Evolutionary conservation across 2,888 invertebrate genomes (phyloP), one percentile per base, ranked within the genome.

Genomic region (Ptychoptera contaminata): DNA sequence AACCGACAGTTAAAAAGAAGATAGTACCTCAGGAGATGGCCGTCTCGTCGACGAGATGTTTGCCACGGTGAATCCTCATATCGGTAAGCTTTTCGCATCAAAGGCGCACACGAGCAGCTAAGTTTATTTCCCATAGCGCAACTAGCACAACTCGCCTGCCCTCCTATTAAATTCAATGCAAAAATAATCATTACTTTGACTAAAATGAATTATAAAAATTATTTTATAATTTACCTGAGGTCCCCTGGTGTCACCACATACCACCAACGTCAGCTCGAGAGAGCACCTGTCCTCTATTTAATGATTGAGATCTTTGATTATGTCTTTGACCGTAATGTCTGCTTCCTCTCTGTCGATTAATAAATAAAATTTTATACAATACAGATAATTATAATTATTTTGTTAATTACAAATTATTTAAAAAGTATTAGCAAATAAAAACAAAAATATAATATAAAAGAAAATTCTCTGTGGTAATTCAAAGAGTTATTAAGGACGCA

Each of bases 31-130:
- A 91, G 74, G 60, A 91, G 76, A 69, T 86, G 86, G 58, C 86
- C 86, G 67, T 87, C 86, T 55, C 84, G 73, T 56, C 86, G 76
- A 55, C 84, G 74, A 51, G 83, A 82, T 62, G 84, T 82, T 70
- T 90, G 88, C 88, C 90, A 91, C 66, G 93, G 93, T 65, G 91
- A 88, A 69, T 92, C 90, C 69, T 88, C 92, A 71, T 91, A 90
- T 63, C 92, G 83, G 73, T 93, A 93, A 63, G 87, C 88, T 75
- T 92, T 93, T 73, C 91, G 83, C 70, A 92, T 83, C 65, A 94
- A 77, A 60, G 94, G 93, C 61, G 91, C 93, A 74, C 94, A 94
- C 61, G 91, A 90, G 74, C 91, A 92, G 68, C 88, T 90, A 66
- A 94, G 74, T 75, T 94, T 94, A 76, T 94, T 94, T 71, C 94